These are phyloP conservation scores for Pterois miles DNA, from an alignment of 2,797 vertebrate species.

Conservation along the genomic window DNA sequence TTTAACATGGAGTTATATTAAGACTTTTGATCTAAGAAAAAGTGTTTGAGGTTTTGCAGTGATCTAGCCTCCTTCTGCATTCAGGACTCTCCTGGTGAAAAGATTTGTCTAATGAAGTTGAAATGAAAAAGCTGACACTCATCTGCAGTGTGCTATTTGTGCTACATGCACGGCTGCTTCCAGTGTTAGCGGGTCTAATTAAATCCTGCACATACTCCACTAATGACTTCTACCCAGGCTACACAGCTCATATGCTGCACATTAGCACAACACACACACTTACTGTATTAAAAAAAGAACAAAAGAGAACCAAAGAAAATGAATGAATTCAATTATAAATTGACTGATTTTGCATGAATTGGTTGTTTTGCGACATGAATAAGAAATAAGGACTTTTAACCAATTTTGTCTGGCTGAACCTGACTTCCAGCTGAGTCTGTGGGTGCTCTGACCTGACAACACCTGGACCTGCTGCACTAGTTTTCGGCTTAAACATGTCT, in stretches of 20 bases:
- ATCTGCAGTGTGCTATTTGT: conserved; percentile 50
- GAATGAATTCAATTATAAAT: conserved; percentile 19
- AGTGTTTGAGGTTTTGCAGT: not conserved
- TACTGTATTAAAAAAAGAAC: not conserved
- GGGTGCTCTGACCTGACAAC: conserved; percentile 34
- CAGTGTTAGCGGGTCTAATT: conserved; percentile 55
- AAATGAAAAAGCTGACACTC: conserved; percentile 31
- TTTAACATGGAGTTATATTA: not conserved
- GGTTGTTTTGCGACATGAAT: not conserved
- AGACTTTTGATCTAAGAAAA: not conserved
- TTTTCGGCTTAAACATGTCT: not conserved
- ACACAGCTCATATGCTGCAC: conserved; percentile 28
- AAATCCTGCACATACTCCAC: conserved; percentile 56
- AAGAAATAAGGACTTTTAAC: not conserved
- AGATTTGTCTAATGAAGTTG: conserved; percentile 35
- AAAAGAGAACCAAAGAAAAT: not conserved
- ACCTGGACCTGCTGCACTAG: conserved; percentile 23
- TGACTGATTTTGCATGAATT: not conserved
- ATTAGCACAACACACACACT: conserved; percentile 32
- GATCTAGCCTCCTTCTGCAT: not conserved
- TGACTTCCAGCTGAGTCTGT: conserved; percentile 11
- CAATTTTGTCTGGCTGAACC: not conserved
- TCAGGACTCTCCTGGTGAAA: not conserved
- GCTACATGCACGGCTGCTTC: conserved; percentile 45
- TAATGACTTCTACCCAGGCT: conserved; percentile 53